Percentiles rank a stretch among this genome's conserved stretches.
Evolutionary conservation across 2,888 invertebrate genomes (phyloP).

Genomic region (Scaptomyza reducta): DNA sequence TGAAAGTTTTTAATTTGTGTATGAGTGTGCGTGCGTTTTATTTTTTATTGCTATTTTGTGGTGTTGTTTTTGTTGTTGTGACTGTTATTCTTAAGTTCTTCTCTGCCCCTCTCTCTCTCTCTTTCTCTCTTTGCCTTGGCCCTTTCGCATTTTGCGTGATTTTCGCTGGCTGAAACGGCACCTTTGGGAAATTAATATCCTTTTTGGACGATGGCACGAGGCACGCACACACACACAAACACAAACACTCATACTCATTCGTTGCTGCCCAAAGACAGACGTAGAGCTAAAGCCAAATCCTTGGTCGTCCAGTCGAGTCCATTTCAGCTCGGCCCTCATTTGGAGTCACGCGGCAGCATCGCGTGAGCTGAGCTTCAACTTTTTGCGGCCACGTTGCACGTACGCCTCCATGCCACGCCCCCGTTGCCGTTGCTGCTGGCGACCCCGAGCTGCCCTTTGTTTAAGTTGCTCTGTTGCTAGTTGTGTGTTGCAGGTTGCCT

Average conservation of each 20-base stretch:
- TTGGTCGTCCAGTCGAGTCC: constrained; percentile 28
- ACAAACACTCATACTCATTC: neutral
- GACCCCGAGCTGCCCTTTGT: constrained; percentile 58
- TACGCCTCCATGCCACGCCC: constrained; percentile 32
- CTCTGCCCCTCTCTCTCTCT: neutral
- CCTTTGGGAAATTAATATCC: constrained; percentile 83
- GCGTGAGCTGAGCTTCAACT: constrained; percentile 73
- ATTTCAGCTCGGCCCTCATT: constrained; percentile 24
- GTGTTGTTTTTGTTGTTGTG: constrained; percentile 34
- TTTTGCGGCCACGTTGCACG: constrained; percentile 75
- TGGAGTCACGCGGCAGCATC: constrained; percentile 75
- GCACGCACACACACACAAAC: constrained; percentile 32
- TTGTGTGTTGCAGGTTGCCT: constrained; percentile 37
- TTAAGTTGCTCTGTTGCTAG: constrained; percentile 43
- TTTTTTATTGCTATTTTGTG: constrained; percentile 68
- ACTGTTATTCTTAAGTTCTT: constrained; percentile 41
- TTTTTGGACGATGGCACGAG: constrained; percentile 76
- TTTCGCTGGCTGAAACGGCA: constrained; percentile 74
- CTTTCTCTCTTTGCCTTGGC: neutral
- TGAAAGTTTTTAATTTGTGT: constrained; percentile 80
- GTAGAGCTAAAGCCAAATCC: constrained; percentile 29
- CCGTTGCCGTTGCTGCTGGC: constrained; percentile 10
- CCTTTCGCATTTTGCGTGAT: constrained; percentile 70
- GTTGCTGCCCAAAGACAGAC: constrained; percentile 3
- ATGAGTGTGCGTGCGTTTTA: constrained; percentile 56